Evolutionary conservation across 2,113 vertebrate genomes (phyloP).

Genomic region (Corythaeola cristata): DNA sequence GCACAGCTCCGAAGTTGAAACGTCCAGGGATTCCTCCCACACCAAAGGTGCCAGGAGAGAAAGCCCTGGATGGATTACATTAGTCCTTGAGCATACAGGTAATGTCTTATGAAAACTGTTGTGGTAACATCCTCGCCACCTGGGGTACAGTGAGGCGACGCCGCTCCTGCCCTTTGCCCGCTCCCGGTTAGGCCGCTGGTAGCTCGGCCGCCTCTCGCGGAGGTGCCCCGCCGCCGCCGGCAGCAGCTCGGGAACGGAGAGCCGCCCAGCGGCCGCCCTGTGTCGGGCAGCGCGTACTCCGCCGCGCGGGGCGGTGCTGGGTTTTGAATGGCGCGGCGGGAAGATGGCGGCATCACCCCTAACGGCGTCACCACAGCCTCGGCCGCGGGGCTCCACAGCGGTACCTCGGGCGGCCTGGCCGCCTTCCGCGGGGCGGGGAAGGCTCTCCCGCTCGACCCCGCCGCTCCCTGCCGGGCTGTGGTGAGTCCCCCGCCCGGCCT

Average conservation of each 20-base stretch:
- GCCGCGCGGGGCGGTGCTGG: not conserved
- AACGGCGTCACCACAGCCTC: fast-evolving
- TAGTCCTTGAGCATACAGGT: no score
- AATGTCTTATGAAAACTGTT: no score
- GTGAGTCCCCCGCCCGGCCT: slow-evolving; percentile 85
- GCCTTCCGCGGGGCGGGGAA: not conserved
- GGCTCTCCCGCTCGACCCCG: not conserved
- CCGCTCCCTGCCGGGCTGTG: slow-evolving; percentile 67
- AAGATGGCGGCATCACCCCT: not conserved
- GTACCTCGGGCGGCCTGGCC: not conserved
- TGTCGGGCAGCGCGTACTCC: not conserved
- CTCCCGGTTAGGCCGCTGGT: no score
- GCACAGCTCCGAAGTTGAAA: no score
- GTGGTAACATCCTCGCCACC: fast-evolving
- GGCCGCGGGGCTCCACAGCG: not conserved
- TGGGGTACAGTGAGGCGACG: fast-evolving
- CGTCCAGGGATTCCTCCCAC: no score
- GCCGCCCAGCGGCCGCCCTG: not conserved
- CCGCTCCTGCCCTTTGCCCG: fast-evolving
- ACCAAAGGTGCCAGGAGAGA: no score
- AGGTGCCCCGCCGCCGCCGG: no score
- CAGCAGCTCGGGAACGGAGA: not conserved
- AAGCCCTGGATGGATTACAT: no score
- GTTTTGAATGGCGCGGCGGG: slow-evolving; percentile 69
- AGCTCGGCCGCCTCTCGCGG: not conserved